These are phyloP conservation scores for Ptychochromis oligacanthus DNA, from an alignment of 2,113 vertebrate species.

Conservation along the genomic window DNA sequence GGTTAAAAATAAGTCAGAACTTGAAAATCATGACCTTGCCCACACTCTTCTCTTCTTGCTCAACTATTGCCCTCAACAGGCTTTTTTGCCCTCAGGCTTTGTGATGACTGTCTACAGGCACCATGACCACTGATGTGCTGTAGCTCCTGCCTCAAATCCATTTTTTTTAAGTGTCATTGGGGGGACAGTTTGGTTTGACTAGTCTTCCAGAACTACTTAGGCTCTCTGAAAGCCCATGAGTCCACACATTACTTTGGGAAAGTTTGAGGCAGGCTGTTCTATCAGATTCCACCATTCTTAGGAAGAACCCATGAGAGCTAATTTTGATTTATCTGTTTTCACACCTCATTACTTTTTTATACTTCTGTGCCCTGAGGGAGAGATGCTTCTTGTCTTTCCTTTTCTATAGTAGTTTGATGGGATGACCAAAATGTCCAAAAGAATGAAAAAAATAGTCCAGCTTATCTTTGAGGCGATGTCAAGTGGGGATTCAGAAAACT, in stretches of 20 bases:
- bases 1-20: slow-evolving; percentile 21
- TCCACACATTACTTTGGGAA: slow-evolving; percentile 4
- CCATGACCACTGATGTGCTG: slow-evolving; percentile 1
- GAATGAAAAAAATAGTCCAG: neutral
- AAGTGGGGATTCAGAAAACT: slow-evolving; percentile 36
- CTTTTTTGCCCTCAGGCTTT: slow-evolving; percentile 2
- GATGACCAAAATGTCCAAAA: slow-evolving; percentile 8
- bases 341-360: slow-evolving; percentile 39
- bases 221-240: neutral
- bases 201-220: slow-evolving; percentile 1
- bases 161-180: slow-evolving; percentile 9
- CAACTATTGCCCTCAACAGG: neutral
- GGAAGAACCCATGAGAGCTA: slow-evolving; percentile 10
- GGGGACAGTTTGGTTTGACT: slow-evolving; percentile 2
- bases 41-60: neutral
- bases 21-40: neutral
- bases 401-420: neutral
- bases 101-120: slow-evolving; percentile 14
- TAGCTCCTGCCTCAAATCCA: neutral
- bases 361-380: slow-evolving; percentile 13
- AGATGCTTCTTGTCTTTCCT: neutral
- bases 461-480: slow-evolving; percentile 38
- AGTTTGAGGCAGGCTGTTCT: slow-evolving; percentile 26
- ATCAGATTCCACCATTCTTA: neutral
- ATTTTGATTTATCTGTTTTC: slow-evolving; percentile 35